Base-by-base conservation (phyloP, 2,888 invertebrate species). In the Callyntrura guangdongensis region DNA sequence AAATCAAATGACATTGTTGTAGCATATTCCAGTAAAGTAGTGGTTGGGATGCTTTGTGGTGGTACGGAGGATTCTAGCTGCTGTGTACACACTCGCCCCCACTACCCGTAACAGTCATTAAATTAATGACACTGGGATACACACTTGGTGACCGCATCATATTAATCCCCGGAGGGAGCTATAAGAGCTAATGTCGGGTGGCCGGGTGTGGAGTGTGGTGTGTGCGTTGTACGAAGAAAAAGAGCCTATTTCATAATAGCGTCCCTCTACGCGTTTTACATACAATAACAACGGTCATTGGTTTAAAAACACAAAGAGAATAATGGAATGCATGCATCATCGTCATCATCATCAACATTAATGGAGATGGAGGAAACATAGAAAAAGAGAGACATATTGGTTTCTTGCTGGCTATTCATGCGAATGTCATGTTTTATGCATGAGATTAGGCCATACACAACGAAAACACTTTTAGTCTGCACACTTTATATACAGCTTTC, bases 261-360 rank as follows among this genome's bases (percentile, higher is more conserved):
- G 14, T 45, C n/a, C 14, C 53, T 12, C 17, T 72, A 36, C 69
- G 6, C 36, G 12, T 20, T 53, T 25, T 22, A 8, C 56, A 56
- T 11, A 27, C 53, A 20, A 14, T 5, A 22, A 74, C 17, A n/a
- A 12, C 17, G 61, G 45, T 20, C 25, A 45, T 82, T 61, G 8
- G 49, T 83, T 69, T 74, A 47, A 22, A 49, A 82, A 72, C 64
- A 89, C 72, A 89, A 89, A 74, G 74, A 49, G 74, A 82, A 45
- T 81, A 89, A 84, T 89, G 84, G 89, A 84, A 89, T 79, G 53
- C 77, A 89, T 89, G 89, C 89, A 84, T 84, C 89, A 74, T 89
- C 84, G 82, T 84, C 89, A 82, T 74, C 88, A 67, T 20, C 69
- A 82, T 82, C 61, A 61, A 27, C 59, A 79, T 64, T 77, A 79